phyloP scores from a whole-genome alignment of 2,113 vertebrate genomes.

The Misgurnus mizolepis region DNA sequence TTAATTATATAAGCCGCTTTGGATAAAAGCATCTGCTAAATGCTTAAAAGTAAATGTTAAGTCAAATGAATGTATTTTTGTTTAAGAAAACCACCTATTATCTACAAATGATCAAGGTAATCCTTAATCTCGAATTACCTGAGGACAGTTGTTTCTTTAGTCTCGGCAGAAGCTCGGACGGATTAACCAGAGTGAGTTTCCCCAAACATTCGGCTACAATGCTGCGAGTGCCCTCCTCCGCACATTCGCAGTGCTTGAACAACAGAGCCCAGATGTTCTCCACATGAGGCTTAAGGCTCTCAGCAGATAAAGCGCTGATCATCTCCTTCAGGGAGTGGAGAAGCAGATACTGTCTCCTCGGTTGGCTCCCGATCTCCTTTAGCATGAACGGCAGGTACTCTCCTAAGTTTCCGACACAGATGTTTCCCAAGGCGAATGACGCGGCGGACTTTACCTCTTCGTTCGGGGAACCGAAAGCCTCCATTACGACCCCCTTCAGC shows the following conservation, averaged over 20 bases:
- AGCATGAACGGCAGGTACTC: conserved; percentile 91
- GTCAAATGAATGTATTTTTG: too few species aligned
- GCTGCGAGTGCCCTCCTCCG: conserved; percentile 88
- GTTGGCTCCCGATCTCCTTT: conserved; percentile 83
- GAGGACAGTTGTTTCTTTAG: conserved; percentile 84
- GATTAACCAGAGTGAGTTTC: conserved; percentile 84
- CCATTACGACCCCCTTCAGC: conserved; percentile 84
- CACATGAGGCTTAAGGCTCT: conserved; percentile 78
- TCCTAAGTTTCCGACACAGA: conserved; percentile 82
- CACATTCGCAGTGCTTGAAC: conserved; percentile 83
- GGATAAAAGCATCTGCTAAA: too few species aligned
- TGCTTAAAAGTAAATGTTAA: too few species aligned
- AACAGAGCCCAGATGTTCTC: conserved; percentile 91
- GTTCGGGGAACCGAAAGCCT: conserved; percentile 83
- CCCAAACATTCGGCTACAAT: conserved; percentile 92
- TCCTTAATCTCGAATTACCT: conserved; percentile 68
- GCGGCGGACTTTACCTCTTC: conserved; percentile 90
- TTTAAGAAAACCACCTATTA: too few species aligned
- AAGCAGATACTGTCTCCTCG: conserved; percentile 87
- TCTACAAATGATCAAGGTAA: not conserved
- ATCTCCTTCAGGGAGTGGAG: conserved; percentile 90
- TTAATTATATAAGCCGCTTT: too few species aligned
- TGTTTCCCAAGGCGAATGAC: conserved; percentile 84
- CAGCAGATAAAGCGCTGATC: conserved; percentile 78
- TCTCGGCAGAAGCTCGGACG: conserved; percentile 81